phyloP scores from a whole-genome alignment of 2,888 invertebrate genomes.

The Troides aeacus region DNA sequence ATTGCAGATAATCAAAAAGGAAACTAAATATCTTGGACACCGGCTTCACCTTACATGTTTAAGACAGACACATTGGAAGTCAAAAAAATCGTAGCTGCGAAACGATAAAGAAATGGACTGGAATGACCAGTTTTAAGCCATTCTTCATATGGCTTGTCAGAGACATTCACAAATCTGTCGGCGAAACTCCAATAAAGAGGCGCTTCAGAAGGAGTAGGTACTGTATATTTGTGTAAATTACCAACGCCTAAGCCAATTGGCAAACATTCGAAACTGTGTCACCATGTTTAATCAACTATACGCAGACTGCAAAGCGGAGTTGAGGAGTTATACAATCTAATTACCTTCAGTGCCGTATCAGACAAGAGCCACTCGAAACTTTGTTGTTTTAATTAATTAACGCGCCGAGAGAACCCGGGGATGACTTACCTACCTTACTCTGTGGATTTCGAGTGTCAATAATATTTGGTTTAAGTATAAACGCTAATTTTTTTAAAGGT shows the following conservation, averaged over 20 bases:
- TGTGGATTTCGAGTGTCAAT: conserved; percentile 32
- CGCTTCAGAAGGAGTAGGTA: too few relatives aligned
- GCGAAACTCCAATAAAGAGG: too few relatives aligned
- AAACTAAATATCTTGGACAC: too few relatives aligned
- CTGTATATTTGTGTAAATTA: background rate
- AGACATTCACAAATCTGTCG: too few relatives aligned
- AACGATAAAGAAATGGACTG: too few relatives aligned
- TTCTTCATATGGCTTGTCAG: too few relatives aligned
- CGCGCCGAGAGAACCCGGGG: conserved; percentile 44
- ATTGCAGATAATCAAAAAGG: too few relatives aligned
- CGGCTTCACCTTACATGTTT: too few relatives aligned
- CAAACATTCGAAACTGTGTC: conserved; percentile 20
- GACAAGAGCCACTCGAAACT: conserved; percentile 49
- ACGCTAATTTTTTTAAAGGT: background rate
- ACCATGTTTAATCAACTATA: conserved; percentile 21
- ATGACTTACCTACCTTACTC: conserved; percentile 41
- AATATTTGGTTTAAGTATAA: conserved; percentile 8
- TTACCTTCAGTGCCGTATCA: conserved; percentile 43
- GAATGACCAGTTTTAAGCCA: too few relatives aligned
- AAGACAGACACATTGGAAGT: too few relatives aligned
- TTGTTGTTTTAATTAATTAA: conserved; percentile 64
- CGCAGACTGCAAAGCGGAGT: conserved; percentile 15
- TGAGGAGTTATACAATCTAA: conserved; percentile 40
- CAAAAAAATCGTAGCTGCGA: too few relatives aligned
- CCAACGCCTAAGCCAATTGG: background rate